phyloP scores from a whole-genome alignment of 2,113 vertebrate genomes.

The Thymallus thymallus region DNA sequence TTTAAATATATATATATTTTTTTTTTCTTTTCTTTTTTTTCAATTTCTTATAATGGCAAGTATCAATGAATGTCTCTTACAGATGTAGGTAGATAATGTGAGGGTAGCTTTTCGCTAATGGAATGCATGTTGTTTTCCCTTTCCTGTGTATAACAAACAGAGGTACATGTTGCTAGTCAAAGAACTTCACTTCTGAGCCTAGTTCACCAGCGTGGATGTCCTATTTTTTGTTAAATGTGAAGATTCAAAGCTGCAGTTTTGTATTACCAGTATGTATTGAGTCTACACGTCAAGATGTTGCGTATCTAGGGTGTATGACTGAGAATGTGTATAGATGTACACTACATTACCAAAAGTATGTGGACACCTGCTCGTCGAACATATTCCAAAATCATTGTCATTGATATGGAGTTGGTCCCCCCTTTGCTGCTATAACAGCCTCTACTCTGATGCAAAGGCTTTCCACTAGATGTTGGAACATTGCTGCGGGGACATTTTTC shows the following conservation, averaged over 20 bases:
- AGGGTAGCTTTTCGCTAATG: constrained; percentile 11
- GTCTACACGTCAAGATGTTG: constrained; percentile 49
- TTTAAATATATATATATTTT: too few species aligned
- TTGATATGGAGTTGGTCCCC: too few species aligned
- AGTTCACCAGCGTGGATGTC: neutral
- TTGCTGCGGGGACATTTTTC: too few species aligned
- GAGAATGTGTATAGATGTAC: constrained; percentile 5
- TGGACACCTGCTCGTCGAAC: too few species aligned
- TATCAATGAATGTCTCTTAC: neutral
- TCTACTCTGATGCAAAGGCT: too few species aligned
- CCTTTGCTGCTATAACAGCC: too few species aligned
- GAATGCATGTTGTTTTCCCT: constrained; percentile 4
- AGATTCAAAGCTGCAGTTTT: constrained; percentile 61
- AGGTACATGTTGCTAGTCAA: constrained; percentile 34
- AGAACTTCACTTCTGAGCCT: neutral
- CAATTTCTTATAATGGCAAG: neutral
- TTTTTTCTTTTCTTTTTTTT: neutral
- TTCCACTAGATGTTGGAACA: too few species aligned
- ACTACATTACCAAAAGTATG: too few species aligned
- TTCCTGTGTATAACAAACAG: constrained; percentile 28
- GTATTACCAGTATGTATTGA: constrained; percentile 59
- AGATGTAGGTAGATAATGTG: constrained; percentile 1
- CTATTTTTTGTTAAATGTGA: constrained; percentile 28
- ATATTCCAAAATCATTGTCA: too few species aligned
- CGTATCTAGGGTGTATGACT: constrained; percentile 39